Evolutionary conservation across 1,140 invertebrate genomes (phyloP).

Genomic region (Teleogryllus occipitalis): DNA sequence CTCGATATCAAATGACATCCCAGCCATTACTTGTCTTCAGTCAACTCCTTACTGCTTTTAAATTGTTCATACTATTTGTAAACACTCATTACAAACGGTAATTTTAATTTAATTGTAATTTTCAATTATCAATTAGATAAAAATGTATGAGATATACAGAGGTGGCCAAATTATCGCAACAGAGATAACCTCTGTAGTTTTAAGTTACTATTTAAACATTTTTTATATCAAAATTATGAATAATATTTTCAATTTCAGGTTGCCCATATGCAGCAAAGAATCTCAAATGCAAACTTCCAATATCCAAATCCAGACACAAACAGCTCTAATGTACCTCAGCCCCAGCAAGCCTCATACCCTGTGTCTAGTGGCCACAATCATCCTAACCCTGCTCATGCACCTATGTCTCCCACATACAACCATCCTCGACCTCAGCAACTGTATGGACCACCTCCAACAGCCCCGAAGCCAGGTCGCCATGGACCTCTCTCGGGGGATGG

Average conservation of each 20-base stretch:
- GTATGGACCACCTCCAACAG: constrained; percentile 24
- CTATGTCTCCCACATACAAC: constrained; percentile 11
- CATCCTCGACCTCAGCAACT: neutral
- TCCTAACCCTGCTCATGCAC: constrained; percentile 19
- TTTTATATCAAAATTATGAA: no score
- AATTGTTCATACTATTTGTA: no score
- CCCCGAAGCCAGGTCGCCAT: constrained; percentile 26
- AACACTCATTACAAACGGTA: no score
- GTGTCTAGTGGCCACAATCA: constrained; percentile 16
- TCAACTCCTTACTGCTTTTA: no score
- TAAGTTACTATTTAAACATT: no score
- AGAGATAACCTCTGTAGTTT: no score
- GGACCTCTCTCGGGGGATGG: neutral
- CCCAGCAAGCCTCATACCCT: constrained; percentile 7
- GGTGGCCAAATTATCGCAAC: no score
- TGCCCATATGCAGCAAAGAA: constrained; percentile 13
- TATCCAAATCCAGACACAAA: constrained; percentile 14
- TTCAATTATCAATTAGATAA: no score
- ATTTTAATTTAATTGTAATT: no score
- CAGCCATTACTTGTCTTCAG: no score
- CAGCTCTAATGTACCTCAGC: neutral
- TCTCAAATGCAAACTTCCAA: constrained; percentile 10
- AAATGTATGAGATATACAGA: no score
- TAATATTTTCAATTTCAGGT: constrained; percentile 12
- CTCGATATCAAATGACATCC: no score